Conservation (phyloP, 35 echinoderm and acorn worm species). For the Heliocidaris tuberculata region DNA sequence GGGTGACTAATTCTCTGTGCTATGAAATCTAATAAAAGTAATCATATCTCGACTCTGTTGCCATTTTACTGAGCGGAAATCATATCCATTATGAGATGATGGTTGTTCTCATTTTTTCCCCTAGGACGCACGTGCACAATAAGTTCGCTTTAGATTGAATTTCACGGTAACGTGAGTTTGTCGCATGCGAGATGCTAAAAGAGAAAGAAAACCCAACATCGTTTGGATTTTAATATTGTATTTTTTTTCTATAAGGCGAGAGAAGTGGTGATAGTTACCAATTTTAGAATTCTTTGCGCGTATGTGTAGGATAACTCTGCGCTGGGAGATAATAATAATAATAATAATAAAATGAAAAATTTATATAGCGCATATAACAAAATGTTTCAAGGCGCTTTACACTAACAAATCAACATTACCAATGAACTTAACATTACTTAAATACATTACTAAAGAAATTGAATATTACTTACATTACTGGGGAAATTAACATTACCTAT, state of each 20-base stretch:
- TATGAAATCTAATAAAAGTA: neutral
- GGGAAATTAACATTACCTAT: too few species aligned
- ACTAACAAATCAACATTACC: too few species aligned
- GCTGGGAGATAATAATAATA: too few species aligned
- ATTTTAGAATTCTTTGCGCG: neutral
- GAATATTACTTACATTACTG: too few species aligned
- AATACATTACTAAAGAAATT: too few species aligned
- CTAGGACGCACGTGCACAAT: neutral
- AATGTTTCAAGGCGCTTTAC: too few species aligned
- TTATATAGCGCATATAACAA: too few species aligned
- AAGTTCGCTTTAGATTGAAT: constrained; percentile 33
- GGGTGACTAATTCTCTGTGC: neutral
- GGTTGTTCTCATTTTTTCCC: neutral
- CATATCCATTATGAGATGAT: neutral
- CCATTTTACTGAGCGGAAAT: neutral
- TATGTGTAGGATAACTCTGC: neutral
- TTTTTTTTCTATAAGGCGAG: neutral
- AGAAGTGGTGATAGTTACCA: neutral
- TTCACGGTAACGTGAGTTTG: constrained; percentile 17
- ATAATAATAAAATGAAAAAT: too few species aligned
- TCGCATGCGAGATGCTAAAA: constrained; percentile 3
- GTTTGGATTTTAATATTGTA: neutral
- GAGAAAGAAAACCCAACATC: neutral
- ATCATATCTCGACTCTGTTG: neutral
- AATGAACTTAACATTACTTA: too few species aligned